phyloP scores from a whole-genome alignment of 2,113 vertebrate genomes.

The Phalacrocorax carbo region DNA sequence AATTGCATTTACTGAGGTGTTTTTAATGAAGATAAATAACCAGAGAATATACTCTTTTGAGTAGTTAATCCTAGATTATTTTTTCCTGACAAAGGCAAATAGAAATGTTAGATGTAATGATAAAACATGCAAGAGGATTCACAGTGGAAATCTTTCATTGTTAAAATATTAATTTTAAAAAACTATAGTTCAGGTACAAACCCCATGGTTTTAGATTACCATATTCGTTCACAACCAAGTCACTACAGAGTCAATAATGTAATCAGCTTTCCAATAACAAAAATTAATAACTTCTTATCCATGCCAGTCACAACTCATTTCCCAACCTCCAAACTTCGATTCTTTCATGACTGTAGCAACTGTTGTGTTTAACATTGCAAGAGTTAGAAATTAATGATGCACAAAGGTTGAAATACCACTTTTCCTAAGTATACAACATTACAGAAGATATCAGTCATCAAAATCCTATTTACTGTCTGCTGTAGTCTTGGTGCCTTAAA shows the following conservation, averaged over 20 bases:
- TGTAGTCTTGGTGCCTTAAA: neutral
- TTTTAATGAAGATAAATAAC: neutral
- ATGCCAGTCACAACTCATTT: neutral
- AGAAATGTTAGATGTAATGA: neutral
- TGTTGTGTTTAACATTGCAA: neutral
- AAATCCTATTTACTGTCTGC: neutral
- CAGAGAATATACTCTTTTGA: neutral
- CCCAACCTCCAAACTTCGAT: neutral
- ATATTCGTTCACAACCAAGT: neutral
- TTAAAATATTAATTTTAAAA: neutral
- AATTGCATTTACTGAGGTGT: neutral
- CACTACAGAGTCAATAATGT: neutral
- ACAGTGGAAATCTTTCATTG: neutral
- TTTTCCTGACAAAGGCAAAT: neutral
- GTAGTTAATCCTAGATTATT: neutral
- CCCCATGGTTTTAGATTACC: neutral
- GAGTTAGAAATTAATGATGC: neutral
- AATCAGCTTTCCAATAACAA: neutral
- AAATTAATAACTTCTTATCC: neutral
- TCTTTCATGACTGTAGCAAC: neutral
- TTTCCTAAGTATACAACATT: neutral
- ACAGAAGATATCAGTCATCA: neutral
- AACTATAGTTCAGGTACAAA: neutral
- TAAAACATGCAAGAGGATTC: neutral
- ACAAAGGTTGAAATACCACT: neutral